Base-by-base conservation (phyloP, 2,797 vertebrate genomes). In the Sternarchorhynchus goeldii region DNA sequence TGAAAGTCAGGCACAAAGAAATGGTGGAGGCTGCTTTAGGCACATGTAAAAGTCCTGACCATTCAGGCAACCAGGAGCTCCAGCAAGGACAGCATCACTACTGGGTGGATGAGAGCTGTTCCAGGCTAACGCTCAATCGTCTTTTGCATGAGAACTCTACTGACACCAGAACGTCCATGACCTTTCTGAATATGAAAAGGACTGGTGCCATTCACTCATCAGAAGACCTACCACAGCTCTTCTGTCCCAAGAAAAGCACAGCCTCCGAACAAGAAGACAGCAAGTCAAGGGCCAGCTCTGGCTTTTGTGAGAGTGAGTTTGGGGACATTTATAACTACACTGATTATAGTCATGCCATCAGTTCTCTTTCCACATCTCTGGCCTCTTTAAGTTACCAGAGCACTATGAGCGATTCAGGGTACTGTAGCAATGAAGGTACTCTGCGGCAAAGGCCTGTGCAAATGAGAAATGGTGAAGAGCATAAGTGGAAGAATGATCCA, bases 21-120 rank as follows among this genome's bases (percentile, higher is more conserved):
- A 84, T 86, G 82, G 85, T 88, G 72, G 85, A 87, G 10, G 59
- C 58, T 0, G 85, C 53, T 0, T 60, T 88, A 66, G 84, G 57
- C 70, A 83, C 72, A 29, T 41, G 17, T 16, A 50, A 50, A 18
- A 36, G 16, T 56, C 7, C 32, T 17, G 45, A 25, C 5, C 55
- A n/a, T 14, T 14, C 2, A 20, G 65, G 70, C 6, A 18, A 73
- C 29, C 20, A 36, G 20, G 20, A 55, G 5, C 21, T 70, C 4
- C 60, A 72, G 0, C 25, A 45, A 16, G 62, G 81, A 34, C 70
- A 1, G 4, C 63, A 77, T 78, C 68, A 14, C 16, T 83, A 78
- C 56, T 63, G 41, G 69, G 45, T 82, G 56, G 74, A 82, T 18
- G 70, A 76, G n/a, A 53, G 67, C 29, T 57, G 34, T 0, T 76